These are phyloP conservation scores for Crenuchus spilurus DNA, from an alignment of 2,797 vertebrate species.

Conservation along the genomic window DNA sequence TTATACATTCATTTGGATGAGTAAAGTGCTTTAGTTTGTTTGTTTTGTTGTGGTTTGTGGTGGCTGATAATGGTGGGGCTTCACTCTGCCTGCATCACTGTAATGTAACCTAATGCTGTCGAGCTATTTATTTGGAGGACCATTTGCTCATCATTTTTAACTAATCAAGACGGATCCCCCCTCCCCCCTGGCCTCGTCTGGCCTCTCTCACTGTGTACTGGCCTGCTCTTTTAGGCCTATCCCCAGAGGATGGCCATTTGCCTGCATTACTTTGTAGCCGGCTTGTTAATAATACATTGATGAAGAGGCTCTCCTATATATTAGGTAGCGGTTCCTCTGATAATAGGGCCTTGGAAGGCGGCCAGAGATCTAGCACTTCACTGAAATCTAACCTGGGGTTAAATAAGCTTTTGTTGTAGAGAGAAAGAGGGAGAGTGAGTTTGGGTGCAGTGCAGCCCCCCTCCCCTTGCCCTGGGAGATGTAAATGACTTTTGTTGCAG, in stretches of 20 bases:
- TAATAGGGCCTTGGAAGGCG: slow-evolving; percentile 87
- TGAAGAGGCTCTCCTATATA: slow-evolving; percentile 88
- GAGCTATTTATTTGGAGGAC: slow-evolving; percentile 66
- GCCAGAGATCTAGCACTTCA: slow-evolving; percentile 84
- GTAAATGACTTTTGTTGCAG: slow-evolving; percentile 77
- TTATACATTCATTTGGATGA: too few species aligned
- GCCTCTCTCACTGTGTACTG: slow-evolving; percentile 24
- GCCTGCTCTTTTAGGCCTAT: slow-evolving; percentile 78
- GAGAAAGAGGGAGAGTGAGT: slow-evolving; percentile 48
- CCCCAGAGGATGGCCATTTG: slow-evolving; percentile 80
- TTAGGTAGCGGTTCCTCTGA: slow-evolving; percentile 88
- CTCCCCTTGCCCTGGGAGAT: slow-evolving; percentile 68
- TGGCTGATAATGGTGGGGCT: too few species aligned
- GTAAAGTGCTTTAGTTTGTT: too few species aligned
- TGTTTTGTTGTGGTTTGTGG: too few species aligned
- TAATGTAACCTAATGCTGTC: too few species aligned
- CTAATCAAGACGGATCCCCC: slow-evolving; percentile 48
- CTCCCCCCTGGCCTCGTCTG: too few species aligned
- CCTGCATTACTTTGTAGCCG: slow-evolving; percentile 84
- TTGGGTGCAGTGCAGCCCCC: slow-evolving; percentile 19
- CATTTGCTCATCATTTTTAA: slow-evolving; percentile 59
- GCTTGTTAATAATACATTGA: slow-evolving; percentile 95
- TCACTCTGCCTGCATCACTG: too few species aligned
- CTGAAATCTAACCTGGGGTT: slow-evolving; percentile 84
- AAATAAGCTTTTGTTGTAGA: slow-evolving; percentile 78